Base-by-base conservation (phyloP, 2,797 vertebrate species). In the Darevskia mixta region DNA sequence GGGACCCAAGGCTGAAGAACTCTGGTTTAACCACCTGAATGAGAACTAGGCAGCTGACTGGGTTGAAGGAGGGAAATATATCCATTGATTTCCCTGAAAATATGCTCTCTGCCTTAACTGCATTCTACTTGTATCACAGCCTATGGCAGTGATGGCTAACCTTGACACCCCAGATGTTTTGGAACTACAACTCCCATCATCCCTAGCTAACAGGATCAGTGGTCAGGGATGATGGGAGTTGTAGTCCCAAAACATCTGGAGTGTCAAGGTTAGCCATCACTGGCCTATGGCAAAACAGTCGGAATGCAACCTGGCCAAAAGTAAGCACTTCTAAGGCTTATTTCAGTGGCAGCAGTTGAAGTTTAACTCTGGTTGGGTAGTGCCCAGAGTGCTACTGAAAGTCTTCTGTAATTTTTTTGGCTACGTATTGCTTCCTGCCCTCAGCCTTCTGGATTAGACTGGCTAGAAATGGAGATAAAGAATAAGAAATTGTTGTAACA, bases 401-500 rank as follows among this genome's bases (percentile, higher is more conserved):
- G 2, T 0, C 67, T 86, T 35, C 69, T 77, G n/a, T 77, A 2
- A 15, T 69, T 2, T 58, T 27, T 77, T 17, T 85, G 32, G 45
- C 41, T 61, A 72, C 27, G 41, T 23, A 72, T 43, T 72, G n/a
- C 76, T 76, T 17, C 41, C 45, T 82, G 25, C 27, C 8, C 67
- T 38, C 3, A 25, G 7, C 43, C 77, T 86, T 89, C 61, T 35
- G 75, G 72, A 82, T 23, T 25, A 64, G 18, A 41, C n/a, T 67
- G 15, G 18, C 55, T 85, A 85, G 71, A 82, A 77, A 45, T 32
- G 35, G 27, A 67, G 67, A 85, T 83, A 73, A 85, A 55, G 43
- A 35, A 58, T 32, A 66, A 92, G 94, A 95, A 93, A 91, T 95
- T 92, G 96, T 94, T 94, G 88, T 94, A 92, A 92, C 93, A 92